These are phyloP conservation scores for Hippocampus guttulatus DNA, from an alignment of 2,113 vertebrate genomes.

Conservation along the genomic window DNA sequence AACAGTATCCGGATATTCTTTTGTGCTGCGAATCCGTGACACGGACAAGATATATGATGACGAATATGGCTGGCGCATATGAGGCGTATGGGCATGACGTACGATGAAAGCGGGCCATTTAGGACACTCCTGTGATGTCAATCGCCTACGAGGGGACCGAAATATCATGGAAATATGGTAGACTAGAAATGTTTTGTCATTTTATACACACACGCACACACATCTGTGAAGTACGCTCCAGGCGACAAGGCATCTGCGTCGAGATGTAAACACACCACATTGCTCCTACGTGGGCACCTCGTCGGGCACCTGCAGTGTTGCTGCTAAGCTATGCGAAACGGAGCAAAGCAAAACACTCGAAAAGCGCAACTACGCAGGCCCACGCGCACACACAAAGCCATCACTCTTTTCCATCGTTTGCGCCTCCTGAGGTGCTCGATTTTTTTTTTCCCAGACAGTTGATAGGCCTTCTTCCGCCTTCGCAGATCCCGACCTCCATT, in stretches of 20 bases:
- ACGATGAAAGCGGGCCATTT: too few species aligned
- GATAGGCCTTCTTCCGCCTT: too few species aligned
- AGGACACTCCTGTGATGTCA: too few species aligned
- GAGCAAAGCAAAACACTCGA: neutral
- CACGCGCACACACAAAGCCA: neutral
- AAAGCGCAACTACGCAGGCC: neutral
- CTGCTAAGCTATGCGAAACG: neutral
- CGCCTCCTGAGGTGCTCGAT: neutral
- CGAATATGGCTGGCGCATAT: too few species aligned
- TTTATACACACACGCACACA: neutral
- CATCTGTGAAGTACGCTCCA: too few species aligned
- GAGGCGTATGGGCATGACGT: too few species aligned
- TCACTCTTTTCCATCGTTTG: neutral
- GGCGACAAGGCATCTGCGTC: too few species aligned
- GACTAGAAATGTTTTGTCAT: neutral
- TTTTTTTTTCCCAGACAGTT: neutral
- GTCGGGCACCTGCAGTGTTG: neutral
- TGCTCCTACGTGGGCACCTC: neutral
- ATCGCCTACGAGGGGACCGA: too few species aligned
- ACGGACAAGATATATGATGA: too few species aligned
- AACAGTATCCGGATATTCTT: too few species aligned
- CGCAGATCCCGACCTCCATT: too few species aligned
- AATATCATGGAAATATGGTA: neutral
- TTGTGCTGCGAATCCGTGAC: too few species aligned
- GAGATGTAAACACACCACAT: neutral